A percentile compares a stretch with the other conserved stretches of the same genome.
Conservation (phyloP, 2,113 vertebrate genomes). For the Antigone vipio region DNA sequence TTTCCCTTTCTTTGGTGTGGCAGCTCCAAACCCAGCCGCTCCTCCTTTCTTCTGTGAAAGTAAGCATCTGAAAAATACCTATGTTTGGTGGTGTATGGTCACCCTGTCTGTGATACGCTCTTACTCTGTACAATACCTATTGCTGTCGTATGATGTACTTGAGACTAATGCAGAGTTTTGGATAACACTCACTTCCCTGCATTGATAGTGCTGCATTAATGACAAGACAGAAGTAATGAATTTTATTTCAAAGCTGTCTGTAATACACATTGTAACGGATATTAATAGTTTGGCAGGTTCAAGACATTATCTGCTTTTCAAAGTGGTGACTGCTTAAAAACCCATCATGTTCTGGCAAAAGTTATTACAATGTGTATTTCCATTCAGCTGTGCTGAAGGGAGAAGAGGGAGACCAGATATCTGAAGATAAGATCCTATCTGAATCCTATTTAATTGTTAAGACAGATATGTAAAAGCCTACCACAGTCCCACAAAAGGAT, state of each 20-base stretch:
- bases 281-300: not conserved
- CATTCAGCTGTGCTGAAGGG: not conserved
- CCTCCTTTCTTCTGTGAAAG: not conserved
- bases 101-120: not conserved
- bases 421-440: not conserved
- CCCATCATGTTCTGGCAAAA: not conserved
- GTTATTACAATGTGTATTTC: not conserved
- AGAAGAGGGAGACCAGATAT: not conserved
- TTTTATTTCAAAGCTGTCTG: not conserved
- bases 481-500: not conserved
- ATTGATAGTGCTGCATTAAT: not conserved
- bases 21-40: not conserved
- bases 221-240: not conserved
- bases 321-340: not conserved
- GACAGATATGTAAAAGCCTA: not conserved
- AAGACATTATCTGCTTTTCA: not conserved
- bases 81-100: not conserved
- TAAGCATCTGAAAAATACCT: not conserved
- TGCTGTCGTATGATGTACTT: not conserved
- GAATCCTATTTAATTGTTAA: not conserved
- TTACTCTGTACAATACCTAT: not conserved
- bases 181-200: not conserved
- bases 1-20: not conserved
- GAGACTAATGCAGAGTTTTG: not conserved
- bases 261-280: not conserved